A percentile compares a stretch with the other conserved stretches of the same genome.
These are phyloP conservation scores for Apamea sordens DNA, from an alignment of 2,888 invertebrate species.

Conservation along the genomic window DNA sequence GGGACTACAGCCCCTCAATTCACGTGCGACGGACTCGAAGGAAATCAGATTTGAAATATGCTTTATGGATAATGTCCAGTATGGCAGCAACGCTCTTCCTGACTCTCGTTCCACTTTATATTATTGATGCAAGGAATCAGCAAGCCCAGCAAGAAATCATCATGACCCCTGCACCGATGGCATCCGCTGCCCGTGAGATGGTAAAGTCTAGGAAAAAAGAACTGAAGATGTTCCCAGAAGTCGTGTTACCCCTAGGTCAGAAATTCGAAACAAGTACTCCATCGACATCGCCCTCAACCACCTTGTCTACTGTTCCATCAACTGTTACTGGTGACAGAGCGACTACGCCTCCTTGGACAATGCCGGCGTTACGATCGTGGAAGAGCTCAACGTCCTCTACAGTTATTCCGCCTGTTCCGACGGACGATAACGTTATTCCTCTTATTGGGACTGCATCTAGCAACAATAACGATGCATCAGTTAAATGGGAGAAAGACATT, in stretches of 20 bases:
- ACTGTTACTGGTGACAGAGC: constrained; percentile 75
- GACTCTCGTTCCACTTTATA: constrained; percentile 82
- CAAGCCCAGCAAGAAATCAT: constrained; percentile 72
- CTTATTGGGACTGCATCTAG: constrained; percentile 79
- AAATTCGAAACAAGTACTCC: constrained; percentile 76
- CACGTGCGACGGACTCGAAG: constrained; percentile 83
- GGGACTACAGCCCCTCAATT: constrained; percentile 88
- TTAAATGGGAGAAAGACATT: constrained; percentile 85
- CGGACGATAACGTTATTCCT: constrained; percentile 79
- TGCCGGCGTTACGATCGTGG: constrained; percentile 88
- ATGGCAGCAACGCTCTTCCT: constrained; percentile 80
- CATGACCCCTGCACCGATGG: constrained; percentile 75
- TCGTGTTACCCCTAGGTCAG: constrained; percentile 74
- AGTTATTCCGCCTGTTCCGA: constrained; percentile 79
- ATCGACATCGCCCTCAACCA: constrained; percentile 72
- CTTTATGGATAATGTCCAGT: constrained; percentile 81
- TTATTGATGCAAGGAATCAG: constrained; percentile 80
- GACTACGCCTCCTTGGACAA: constrained; percentile 88
- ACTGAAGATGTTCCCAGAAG: constrained; percentile 78
- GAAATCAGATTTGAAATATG: constrained; percentile 82
- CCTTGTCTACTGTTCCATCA: constrained; percentile 70
- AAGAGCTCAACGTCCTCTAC: constrained; percentile 80
- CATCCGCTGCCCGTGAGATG: constrained; percentile 78
- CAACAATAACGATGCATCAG: constrained; percentile 80
- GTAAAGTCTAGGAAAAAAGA: constrained; percentile 85